Evolutionary conservation across 2,113 vertebrate species (phyloP), one percentile per base, ranked within the genome.

Genomic region (Psilopogon haemacephalus): DNA sequence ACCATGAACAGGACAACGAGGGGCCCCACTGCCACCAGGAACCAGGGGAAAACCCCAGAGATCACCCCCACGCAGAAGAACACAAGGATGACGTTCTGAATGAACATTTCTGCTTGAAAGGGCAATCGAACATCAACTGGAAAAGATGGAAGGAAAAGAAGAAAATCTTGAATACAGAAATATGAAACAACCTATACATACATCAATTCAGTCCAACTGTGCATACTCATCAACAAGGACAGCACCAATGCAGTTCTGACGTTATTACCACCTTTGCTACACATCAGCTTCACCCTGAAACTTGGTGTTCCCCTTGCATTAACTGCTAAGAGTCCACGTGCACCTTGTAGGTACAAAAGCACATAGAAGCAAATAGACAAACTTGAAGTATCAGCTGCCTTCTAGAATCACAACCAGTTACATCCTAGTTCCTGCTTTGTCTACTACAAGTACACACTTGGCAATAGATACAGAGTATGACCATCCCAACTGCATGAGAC

Each of bases 31-130:
- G 98, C 98, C 80, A 98, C 98, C n/a, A 99, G 97, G 94, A 99
- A 99, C 98, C 98, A 99, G 0, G 99, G 99, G 84, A 99, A 99
- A 50, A 99, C 97, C 5, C 98, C 98, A 70, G 98, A 96, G 46
- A 99, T 98, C 89, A 99, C 98, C 2, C 98, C 98, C 48, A 98
- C 97, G 32, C 98, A 99, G 97, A 99, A 99, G 96, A 99, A 98
- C 38, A 99, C 98, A 90, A 99, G 97, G 94, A 99, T 98, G 55
- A 99, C 97, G 0, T 99, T 99, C 96, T 99, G 99, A 94, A 99
- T 98, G 88, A 99, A 98, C 98, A 99, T 99, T 97, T 99, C 99
- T 0, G 98, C 98, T 97, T 99, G 99, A 97, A 99, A 99, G 0
- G 99, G 99, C 96, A 99, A 98, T 19, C 98, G 98, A 50, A 98